Percentiles rank a stretch among this genome's conserved stretches.
Evolutionary conservation across 2,113 vertebrate genomes (phyloP).

Genomic region (Cariama cristata): DNA sequence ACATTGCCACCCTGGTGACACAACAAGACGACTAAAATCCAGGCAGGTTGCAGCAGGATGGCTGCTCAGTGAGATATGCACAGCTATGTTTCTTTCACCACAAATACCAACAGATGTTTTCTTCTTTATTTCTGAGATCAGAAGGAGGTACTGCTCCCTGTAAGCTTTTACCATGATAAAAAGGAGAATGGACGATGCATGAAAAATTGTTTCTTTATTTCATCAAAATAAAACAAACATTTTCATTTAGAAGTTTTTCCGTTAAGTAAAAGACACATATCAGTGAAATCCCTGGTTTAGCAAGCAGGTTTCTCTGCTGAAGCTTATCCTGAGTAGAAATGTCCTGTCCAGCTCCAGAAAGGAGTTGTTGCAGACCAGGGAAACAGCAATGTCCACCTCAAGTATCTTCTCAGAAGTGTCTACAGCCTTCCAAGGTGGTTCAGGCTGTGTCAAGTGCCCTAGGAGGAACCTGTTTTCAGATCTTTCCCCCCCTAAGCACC

Average conservation of each 20-base stretch:
- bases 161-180: not conserved
- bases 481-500: not conserved
- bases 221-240: not conserved
- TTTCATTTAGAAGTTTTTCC: not conserved
- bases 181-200: not conserved
- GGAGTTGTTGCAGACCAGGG: not conserved
- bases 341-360: not conserved
- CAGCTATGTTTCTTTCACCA: not conserved
- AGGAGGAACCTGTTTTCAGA: not conserved
- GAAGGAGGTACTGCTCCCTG: not conserved
- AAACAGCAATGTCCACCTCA: not conserved
- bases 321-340: not conserved
- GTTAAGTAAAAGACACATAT: not conserved
- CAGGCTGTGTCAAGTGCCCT: not conserved
- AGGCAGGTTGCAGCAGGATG: not conserved
- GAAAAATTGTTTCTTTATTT: not conserved
- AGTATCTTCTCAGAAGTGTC: not conserved
- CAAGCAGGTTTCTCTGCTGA: not conserved
- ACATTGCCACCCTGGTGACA: not conserved
- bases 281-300: not conserved
- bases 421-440: accelerated
- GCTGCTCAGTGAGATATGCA: not conserved
- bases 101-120: not conserved
- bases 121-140: not conserved
- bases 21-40: not conserved